Conservation (phyloP, 2,797 vertebrate genomes). For the Sibirionetta formosa region DNA sequence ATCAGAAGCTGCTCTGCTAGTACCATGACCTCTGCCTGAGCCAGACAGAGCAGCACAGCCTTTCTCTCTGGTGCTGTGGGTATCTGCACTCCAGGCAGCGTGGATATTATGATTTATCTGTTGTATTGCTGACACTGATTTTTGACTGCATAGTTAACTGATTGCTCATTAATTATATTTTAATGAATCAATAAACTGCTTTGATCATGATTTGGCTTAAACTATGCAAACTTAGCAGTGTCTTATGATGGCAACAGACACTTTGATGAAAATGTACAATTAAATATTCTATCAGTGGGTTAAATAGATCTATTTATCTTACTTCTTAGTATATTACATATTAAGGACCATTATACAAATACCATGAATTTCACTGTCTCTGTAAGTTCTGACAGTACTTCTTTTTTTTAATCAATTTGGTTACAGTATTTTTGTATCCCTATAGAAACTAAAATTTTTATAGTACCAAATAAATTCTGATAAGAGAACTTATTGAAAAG, state of each 20-base stretch:
- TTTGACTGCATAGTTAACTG: background rate
- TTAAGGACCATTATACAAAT: background rate
- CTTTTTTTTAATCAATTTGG: background rate
- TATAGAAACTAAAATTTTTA: background rate
- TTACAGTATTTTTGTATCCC: background rate
- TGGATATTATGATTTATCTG: background rate
- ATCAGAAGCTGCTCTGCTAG: background rate
- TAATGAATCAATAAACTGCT: background rate
- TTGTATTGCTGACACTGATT: background rate
- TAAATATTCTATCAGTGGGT: background rate
- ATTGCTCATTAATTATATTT: background rate
- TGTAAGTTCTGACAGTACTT: background rate
- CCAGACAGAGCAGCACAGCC: background rate
- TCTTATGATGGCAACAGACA: background rate
- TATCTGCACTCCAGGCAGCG: rapidly evolving
- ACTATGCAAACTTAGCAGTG: background rate
- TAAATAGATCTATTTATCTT: background rate
- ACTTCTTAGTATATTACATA: background rate
- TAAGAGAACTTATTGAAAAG: background rate
- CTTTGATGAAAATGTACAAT: background rate
- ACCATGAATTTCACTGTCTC: background rate
- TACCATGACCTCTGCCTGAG: background rate
- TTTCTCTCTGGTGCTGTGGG: background rate
- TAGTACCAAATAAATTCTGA: background rate
- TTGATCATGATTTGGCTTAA: background rate